Evolutionary conservation across 2,888 invertebrate genomes (phyloP).

Genomic region (Drosophila robusta): DNA sequence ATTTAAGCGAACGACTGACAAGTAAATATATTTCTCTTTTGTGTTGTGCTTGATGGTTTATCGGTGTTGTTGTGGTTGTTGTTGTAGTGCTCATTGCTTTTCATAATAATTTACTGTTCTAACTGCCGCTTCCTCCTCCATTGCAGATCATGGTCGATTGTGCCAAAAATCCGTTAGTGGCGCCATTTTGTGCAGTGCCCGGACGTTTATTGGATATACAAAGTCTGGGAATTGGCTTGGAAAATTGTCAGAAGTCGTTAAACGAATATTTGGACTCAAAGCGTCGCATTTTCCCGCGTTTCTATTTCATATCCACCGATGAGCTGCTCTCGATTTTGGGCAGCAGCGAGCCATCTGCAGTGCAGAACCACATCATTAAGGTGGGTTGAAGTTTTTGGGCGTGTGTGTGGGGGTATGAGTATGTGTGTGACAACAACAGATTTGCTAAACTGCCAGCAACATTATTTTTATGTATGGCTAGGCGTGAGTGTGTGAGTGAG

Average conservation of each 20-base stretch:
- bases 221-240: constrained; percentile 90
- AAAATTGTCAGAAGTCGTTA: constrained; percentile 95
- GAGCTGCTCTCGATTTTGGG: constrained; percentile 95
- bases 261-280: constrained; percentile 96
- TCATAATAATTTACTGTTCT: constrained; percentile 71
- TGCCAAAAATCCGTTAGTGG: constrained; percentile 91
- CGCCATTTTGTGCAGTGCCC: constrained; percentile 90
- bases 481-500: constrained; percentile 31
- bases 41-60: constrained; percentile 49
- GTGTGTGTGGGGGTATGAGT: constrained; percentile 10
- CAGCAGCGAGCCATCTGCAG: constrained; percentile 92
- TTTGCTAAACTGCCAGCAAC: constrained; percentile 79
- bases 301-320: constrained; percentile 97
- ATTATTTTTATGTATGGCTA: constrained; percentile 75
- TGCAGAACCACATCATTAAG: constrained; percentile 97
- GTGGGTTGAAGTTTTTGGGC: constrained; percentile 83
- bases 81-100: constrained; percentile 57
- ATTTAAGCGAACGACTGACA: constrained; percentile 3
- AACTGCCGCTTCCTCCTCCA: constrained; percentile 56
- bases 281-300: constrained; percentile 94
- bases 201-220: constrained; percentile 92
- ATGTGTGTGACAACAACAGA: constrained; percentile 75
- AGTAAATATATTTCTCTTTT: constrained; percentile 17
- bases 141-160: constrained; percentile 93
- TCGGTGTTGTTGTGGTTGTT: constrained; percentile 41